Evolutionary conservation across 2,888 invertebrate species (phyloP).

Genomic region (Tinea semifulvella): DNA sequence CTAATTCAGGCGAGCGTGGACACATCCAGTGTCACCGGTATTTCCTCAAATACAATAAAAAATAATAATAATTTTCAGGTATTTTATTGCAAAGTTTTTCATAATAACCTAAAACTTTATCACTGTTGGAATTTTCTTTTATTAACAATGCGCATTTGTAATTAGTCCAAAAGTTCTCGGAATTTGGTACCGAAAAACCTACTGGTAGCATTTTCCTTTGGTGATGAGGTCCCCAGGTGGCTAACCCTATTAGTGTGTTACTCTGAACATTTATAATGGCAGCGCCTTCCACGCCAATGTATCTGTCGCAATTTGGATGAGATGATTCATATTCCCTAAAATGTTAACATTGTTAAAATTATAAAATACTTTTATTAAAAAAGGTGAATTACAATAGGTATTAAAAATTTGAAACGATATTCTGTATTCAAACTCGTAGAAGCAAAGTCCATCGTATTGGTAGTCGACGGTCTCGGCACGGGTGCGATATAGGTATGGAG

Average conservation of each 20-base stretch:
- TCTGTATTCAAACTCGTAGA: too few species aligned
- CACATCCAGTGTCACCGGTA: too few species aligned
- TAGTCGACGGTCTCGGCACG: too few species aligned
- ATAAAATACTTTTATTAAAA: too few species aligned
- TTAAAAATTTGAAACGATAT: too few species aligned
- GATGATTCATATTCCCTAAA: conserved; percentile 21
- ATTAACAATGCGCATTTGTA: conserved; percentile 35
- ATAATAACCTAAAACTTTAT: conserved; percentile 1
- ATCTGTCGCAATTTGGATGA: conserved; percentile 23
- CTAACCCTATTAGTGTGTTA: conserved; percentile 33
- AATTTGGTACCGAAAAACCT: conserved; percentile 38
- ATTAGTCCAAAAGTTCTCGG: conserved; percentile 31
- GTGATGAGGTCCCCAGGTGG: conserved; percentile 36
- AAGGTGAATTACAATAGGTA: too few species aligned
- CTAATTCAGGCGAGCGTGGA: too few species aligned
- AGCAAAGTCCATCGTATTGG: too few species aligned
- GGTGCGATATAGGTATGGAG: too few species aligned
- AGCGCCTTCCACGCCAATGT: conserved; percentile 38
- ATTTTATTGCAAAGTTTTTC: background rate
- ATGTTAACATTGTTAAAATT: too few species aligned
- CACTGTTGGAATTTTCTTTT: conserved; percentile 20
- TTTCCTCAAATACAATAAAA: too few species aligned
- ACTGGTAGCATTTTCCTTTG: conserved; percentile 29
- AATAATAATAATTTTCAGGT: too few species aligned
- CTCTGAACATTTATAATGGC: conserved; percentile 28